These are phyloP conservation scores for Metridium senile DNA, from an alignment of 92 coral and sea anemone species.

Conservation along the genomic window DNA sequence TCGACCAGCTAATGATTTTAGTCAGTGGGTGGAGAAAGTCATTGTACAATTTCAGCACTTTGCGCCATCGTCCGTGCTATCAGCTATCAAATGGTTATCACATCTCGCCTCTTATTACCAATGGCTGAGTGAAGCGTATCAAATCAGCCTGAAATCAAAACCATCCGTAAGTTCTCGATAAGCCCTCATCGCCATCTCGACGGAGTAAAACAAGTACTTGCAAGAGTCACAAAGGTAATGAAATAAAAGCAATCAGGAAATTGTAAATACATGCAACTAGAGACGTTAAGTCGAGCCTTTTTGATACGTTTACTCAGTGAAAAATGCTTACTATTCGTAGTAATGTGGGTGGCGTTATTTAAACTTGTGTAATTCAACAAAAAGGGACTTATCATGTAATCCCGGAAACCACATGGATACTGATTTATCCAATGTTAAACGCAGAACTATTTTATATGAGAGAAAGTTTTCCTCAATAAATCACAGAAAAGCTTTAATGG, in stretches of 20 bases:
- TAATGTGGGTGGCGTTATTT: conserved; percentile 43
- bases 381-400: conserved; percentile 38
- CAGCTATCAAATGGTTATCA: conserved; percentile 18
- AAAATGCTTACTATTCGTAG: conserved; percentile 1
- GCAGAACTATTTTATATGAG: conserved; percentile 2
- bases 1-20: background rate
- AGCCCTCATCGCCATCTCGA: conserved; percentile 10
- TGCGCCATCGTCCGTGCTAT: conserved; percentile 13
- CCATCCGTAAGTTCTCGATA: conserved; percentile 15
- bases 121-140: conserved; percentile 26
- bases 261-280: background rate
- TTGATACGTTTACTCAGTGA: background rate
- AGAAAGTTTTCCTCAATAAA: background rate
- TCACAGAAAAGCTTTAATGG: background rate
- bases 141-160: conserved; percentile 40
- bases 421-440: conserved; percentile 17
- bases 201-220: background rate
- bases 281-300: background rate
- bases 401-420: conserved; percentile 45
- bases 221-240: background rate
- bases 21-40: conserved; percentile 31
- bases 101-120: conserved; percentile 28
- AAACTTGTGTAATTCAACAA: conserved; percentile 23
- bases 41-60: conserved; percentile 32
- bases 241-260: background rate